Percentiles rank a stretch among this genome's conserved stretches.
Conservation (phyloP, 2,113 vertebrate genomes). For the Embiotoca jacksoni region DNA sequence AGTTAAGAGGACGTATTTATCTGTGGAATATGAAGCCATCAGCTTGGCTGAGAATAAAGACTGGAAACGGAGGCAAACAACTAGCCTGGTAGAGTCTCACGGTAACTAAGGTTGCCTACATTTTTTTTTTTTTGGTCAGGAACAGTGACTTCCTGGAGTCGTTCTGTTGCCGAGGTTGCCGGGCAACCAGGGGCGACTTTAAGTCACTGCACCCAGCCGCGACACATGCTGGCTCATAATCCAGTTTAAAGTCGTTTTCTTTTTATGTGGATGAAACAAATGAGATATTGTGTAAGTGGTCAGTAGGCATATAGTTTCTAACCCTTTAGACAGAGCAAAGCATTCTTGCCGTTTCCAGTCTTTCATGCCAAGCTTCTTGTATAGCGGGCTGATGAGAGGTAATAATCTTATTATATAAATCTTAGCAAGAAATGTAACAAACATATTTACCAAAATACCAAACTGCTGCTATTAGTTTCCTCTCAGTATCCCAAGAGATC, state of each 20-base stretch:
- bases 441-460: slow-evolving; percentile 29
- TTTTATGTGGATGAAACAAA: no score
- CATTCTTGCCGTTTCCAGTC: background rate
- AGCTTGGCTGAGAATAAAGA: slow-evolving; percentile 17
- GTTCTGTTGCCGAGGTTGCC: no score
- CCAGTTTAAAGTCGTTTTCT: no score
- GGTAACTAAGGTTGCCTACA: background rate
- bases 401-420: background rate
- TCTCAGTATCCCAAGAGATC: slow-evolving; percentile 14
- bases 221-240: no score
- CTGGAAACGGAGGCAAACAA: background rate
- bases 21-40: slow-evolving; percentile 1
- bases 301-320: no score
- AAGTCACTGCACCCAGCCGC: no score
- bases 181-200: no score
- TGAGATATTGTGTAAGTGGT: no score
- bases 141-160: no score
- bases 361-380: slow-evolving; percentile 22
- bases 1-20: background rate
- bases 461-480: slow-evolving; percentile 13
- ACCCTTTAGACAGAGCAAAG: no score
- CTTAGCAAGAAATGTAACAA: slow-evolving; percentile 6
- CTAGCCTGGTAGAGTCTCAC: background rate
- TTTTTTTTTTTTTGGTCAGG: background rate
- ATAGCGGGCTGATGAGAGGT: background rate